Percentiles rank a stretch among this genome's conserved stretches.
Conservation (phyloP, 2,113 vertebrate species). For the cat (Felis catus) region DNA sequence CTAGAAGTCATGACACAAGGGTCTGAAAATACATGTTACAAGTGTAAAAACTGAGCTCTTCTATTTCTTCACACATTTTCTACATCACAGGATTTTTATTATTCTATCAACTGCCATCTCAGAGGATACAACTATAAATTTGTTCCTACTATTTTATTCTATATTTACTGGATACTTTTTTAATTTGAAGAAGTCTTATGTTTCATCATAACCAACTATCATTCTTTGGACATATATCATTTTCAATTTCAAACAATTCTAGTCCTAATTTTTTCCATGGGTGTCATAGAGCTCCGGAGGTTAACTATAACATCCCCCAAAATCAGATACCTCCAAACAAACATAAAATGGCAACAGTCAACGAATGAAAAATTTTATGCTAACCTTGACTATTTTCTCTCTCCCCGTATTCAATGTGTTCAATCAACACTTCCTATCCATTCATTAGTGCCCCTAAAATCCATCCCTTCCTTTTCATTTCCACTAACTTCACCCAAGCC, state of each 20-base stretch:
- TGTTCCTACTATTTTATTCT: neutral
- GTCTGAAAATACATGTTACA: neutral
- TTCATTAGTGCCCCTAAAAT: neutral
- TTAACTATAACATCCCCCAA: neutral
- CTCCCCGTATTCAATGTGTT: neutral
- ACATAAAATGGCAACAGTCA: neutral
- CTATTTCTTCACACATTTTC: neutral
- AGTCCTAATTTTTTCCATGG: neutral
- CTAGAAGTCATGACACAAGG: neutral
- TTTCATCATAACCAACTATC: neutral
- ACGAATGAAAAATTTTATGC: neutral
- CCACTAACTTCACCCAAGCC: neutral
- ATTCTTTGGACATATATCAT: neutral
- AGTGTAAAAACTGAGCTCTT: neutral
- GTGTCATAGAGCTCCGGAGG: neutral
- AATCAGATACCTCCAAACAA: neutral
- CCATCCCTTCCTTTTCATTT: neutral
- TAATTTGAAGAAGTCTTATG: neutral
- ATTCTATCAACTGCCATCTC: neutral
- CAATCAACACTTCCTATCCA: neutral
- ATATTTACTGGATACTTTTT: neutral
- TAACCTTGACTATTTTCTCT: neutral
- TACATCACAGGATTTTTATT: neutral
- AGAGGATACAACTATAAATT: neutral
- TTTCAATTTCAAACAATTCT: neutral